phyloP scores from a whole-genome alignment of 2,113 vertebrate genomes.

The Paratilapia polleni region DNA sequence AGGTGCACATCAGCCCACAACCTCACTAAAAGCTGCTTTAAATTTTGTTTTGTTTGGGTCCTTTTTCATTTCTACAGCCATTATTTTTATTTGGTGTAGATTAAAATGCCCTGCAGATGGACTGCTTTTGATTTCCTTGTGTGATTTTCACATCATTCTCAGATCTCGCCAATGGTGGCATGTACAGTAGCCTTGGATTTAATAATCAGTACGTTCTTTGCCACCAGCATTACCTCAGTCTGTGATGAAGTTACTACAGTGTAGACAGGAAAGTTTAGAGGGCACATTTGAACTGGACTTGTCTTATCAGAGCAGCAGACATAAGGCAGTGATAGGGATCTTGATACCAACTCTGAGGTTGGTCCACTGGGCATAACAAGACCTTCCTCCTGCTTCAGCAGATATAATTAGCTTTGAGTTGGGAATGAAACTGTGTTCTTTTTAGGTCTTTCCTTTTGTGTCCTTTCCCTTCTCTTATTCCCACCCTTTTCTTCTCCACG shows the following conservation, averaged over 20 bases:
- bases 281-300: conserved; percentile 49
- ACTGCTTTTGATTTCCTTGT: not conserved
- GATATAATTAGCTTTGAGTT: conserved; percentile 71
- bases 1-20: not conserved
- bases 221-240: not conserved
- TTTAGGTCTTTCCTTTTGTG: conserved; percentile 41
- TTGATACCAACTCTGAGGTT: conserved; percentile 49
- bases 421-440: conserved; percentile 55
- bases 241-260: conserved; percentile 15
- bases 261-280: conserved; percentile 55
- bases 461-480: conserved; percentile 43
- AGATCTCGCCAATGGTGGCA: not conserved
- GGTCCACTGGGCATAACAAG: conserved; percentile 63
- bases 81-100: not conserved
- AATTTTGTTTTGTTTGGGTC: conserved; percentile 1
- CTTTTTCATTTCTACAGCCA: not conserved
- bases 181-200: not conserved
- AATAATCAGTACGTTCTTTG: not conserved
- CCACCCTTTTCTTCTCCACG: conserved; percentile 47
- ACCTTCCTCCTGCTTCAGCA: conserved; percentile 53
- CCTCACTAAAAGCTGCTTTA: not conserved
- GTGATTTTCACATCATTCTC: conserved; percentile 1
- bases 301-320: conserved; percentile 64
- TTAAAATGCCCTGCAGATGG: not conserved
- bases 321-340: conserved; percentile 55